Conservation (phyloP, 1,140 invertebrate genomes). For the Hypsibius dujardini region DNA sequence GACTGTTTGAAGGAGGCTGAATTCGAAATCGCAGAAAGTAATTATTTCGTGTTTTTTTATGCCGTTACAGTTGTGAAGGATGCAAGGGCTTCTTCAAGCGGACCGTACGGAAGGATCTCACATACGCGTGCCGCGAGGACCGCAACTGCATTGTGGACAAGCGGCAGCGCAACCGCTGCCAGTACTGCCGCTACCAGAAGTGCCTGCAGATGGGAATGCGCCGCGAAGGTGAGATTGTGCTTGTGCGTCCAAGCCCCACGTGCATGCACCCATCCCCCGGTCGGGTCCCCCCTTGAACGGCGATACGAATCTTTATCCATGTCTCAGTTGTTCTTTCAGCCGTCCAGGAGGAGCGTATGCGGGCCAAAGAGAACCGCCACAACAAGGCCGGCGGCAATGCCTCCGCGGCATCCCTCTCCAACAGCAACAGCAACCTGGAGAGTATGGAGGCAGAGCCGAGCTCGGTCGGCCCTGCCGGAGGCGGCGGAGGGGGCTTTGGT, state of each 20-base stretch:
- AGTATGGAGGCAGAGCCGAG: conserved; percentile 25
- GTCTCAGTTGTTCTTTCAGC: conserved; percentile 30
- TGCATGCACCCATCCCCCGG: conserved; percentile 25
- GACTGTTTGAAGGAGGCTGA: no score
- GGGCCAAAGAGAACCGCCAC: conserved; percentile 19
- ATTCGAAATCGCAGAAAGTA: neutral
- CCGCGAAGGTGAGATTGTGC: conserved; percentile 71
- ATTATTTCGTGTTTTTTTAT: conserved; percentile 15
- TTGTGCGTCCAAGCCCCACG: neutral
- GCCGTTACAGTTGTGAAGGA: conserved; percentile 51
- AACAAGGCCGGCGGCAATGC: neutral
- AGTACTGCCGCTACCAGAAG: conserved; percentile 91
- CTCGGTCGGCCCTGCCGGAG: conserved; percentile 24
- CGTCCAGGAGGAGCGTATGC: conserved; percentile 42
- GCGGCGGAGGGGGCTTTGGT: conserved; percentile 20
- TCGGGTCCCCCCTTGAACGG: conserved; percentile 10
- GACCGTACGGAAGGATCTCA: conserved; percentile 78
- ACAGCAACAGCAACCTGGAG: neutral
- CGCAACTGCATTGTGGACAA: conserved; percentile 94
- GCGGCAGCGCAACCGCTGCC: conserved; percentile 85
- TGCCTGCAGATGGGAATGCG: conserved; percentile 90
- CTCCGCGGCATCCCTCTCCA: neutral
- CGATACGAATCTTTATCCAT: conserved; percentile 20
- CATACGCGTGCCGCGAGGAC: conserved; percentile 78
- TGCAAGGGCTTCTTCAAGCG: conserved; percentile 83